Base-by-base conservation (phyloP, 2,113 vertebrate species). In the Erythrocercus mccallii region DNA sequence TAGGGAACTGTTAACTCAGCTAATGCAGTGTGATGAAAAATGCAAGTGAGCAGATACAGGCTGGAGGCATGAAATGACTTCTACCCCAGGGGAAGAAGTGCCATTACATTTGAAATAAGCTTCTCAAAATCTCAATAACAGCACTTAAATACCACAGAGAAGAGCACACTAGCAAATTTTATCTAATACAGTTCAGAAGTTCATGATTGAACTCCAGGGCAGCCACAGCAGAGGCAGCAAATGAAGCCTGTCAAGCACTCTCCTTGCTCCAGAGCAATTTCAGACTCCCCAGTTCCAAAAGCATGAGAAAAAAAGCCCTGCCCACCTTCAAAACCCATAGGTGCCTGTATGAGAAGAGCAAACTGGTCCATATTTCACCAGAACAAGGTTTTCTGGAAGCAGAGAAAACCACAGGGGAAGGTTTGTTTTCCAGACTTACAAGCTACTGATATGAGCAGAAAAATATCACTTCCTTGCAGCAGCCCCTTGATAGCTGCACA, bases 21-120 rank as follows among this genome's bases (percentile, higher is more conserved):
- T 45, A 58, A 47, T 0, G 2, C 37, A 73, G 31, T 1, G 5
- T 7, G 24, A 44, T 11, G 53, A 47, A 22, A 81, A 77, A 81
- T 3, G 4, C 25, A 28, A 31, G 20, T 0, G 0, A 48, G 45
- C 21, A 70, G 18, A 62, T 2, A 30, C 5, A 62, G 30, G 18
- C 40, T 42, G 77, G 14, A 61, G 24, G n/a, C 37, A 37, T 0
- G 3, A 45, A 9, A 58, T 4, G 3, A 42, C 16, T 69, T 17
- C 10, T 28, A 51, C 4, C 40, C 15, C 17, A 77, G 31, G 56
- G 8, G 10, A 61, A 45, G 25, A 24, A 77, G 15, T 6, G 15
- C 27, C 40, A 58, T 35, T 47, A 12, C 14, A 44, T 35, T 13
- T 35, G 12, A 87, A 83, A 80, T 1, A 54, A 11, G 47, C 12